These are phyloP conservation scores for Oncorhynchus mykiss DNA, from an alignment of 2,113 vertebrate species.

Conservation along the genomic window DNA sequence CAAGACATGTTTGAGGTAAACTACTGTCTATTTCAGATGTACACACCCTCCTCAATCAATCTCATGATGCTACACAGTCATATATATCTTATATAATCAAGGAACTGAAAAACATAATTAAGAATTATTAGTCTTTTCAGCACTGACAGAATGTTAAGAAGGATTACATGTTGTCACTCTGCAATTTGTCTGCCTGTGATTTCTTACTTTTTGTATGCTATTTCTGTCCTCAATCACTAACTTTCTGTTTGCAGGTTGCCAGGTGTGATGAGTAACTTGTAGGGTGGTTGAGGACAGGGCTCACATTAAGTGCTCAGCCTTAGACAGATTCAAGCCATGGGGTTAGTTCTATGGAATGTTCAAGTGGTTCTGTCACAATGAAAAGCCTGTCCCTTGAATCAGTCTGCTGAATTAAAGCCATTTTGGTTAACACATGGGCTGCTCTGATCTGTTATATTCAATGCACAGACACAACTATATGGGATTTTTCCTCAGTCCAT, in stretches of 20 bases:
- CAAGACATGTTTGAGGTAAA: slow-evolving; percentile 87
- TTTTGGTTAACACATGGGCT: neutral
- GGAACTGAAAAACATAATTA: neutral
- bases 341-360: neutral
- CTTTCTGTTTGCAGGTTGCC: neutral
- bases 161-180: neutral
- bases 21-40: neutral
- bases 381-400: no score
- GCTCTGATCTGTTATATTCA: neutral
- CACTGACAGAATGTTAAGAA: neutral
- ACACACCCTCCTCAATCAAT: neutral
- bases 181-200: neutral
- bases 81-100: neutral
- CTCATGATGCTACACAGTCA: neutral
- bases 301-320: neutral
- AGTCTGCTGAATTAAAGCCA: neutral
- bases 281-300: neutral
- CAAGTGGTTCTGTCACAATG: neutral
- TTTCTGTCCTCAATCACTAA: neutral
- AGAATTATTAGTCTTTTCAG: neutral
- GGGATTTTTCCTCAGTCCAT: no score
- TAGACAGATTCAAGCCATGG: neutral
- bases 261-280: neutral
- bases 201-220: neutral
- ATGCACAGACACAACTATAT: neutral